Evolutionary conservation across 1,140 invertebrate genomes (phyloP), one percentile per base, ranked within the genome.

Genomic region (Oncopodura yosiiana): DNA sequence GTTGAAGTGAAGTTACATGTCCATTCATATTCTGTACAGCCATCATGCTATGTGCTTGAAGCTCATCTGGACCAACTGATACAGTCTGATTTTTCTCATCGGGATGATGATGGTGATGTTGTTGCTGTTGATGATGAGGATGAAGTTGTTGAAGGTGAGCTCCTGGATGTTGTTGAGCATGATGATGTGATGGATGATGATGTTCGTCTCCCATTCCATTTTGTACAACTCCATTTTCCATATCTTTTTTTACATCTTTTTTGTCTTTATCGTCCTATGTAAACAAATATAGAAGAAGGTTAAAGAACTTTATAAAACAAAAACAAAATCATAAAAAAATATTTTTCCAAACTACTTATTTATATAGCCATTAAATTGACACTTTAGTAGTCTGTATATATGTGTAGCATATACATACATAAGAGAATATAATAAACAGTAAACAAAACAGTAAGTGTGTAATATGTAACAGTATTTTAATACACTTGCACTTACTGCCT

Each of bases 191-290:
- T 26, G 70, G 74, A 65, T 60, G 53, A 27, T 54, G 57, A 29
- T 59, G 53, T 70, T 94, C 91, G 64, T 93, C 89, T 54, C 79
- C 74, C 56, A 90, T 77, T 44, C 90, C 91, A 71, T 94, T 94
- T 68, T 83, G 81, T 66, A 84, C 78, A 60, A 83, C 78, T 34
- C 73, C 74, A 60, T 71, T 73, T 61, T 76, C 74, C 32, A 69
- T 67, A 44, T 68, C 68, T 63, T 84, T 81, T 67, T 81, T 78
- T 58, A 79, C 78, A 58, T 78, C 76, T 57, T 78, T 74, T 60
- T 75, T 70, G 61, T 72, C 60, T 50, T 70, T 71, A 27, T 68
- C 70, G 61, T 68, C 69, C 68, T 67, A 61, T 16, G 51, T 56
- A 34, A 29, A 16, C 37, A 38, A 46, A 43, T 48, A 21, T 55